Percentiles rank a stretch among this genome's conserved stretches.
Conservation (phyloP, 2,797 vertebrate genomes). For the Neosilurus hyrtlii region DNA sequence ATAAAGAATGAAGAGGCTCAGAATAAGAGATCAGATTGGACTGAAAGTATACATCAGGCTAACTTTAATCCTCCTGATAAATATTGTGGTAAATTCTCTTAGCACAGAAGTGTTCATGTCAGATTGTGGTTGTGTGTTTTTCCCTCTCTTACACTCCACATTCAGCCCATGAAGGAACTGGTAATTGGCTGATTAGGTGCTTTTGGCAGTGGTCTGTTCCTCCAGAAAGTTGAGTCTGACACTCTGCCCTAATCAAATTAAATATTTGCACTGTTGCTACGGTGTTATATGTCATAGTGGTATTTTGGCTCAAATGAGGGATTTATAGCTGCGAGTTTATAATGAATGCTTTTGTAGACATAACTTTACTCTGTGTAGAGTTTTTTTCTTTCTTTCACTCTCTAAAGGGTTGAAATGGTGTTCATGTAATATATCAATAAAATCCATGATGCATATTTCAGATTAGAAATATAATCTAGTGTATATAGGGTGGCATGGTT, state of each 20-base stretch:
- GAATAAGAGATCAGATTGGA: too few relatives aligned
- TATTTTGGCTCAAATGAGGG: not conserved
- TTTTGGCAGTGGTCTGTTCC: not conserved
- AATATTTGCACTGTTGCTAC: not conserved
- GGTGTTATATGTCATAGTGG: conserved; percentile 13
- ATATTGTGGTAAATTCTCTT: not conserved
- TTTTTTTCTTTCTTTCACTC: not conserved
- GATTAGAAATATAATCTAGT: too few relatives aligned
- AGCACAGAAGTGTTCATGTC: not conserved
- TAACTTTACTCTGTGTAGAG: not conserved
- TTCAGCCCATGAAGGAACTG: not conserved
- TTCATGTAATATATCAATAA: not conserved
- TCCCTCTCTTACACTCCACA: not conserved
- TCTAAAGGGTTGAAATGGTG: not conserved
- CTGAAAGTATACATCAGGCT: not conserved
- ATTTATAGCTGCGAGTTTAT: not conserved
- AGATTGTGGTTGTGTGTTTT: not conserved
- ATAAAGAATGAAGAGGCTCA: too few relatives aligned
- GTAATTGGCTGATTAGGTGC: conserved; percentile 20
- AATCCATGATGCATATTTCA: not conserved
- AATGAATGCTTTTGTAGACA: not conserved
- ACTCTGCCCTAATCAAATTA: conserved; percentile 8
- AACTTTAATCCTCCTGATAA: not conserved
- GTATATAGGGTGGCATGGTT: too few relatives aligned
- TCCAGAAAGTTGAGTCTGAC: not conserved